A percentile compares a stretch with the other conserved stretches of the same genome.
Evolutionary conservation across 1,140 invertebrate species (phyloP).

Genomic region (Aplysia californica): DNA sequence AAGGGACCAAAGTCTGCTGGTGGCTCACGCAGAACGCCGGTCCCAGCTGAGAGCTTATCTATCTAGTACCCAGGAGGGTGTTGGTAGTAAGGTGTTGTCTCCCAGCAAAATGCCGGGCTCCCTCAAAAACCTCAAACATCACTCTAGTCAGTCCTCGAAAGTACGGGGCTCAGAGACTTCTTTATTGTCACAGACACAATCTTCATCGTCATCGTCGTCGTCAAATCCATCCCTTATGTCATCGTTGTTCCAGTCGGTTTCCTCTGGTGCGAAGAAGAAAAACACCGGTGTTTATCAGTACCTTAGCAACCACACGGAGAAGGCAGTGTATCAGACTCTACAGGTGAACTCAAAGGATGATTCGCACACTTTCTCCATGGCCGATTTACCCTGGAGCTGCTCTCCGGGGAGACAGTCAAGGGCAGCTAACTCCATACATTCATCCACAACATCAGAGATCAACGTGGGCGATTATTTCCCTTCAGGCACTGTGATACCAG

Average conservation of each 20-base stretch:
- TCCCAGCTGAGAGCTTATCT: not conserved
- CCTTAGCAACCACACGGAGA: not conserved
- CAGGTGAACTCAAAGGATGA: no score
- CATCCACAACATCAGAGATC: conserved; percentile 2
- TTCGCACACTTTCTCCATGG: no score
- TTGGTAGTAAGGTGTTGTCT: no score
- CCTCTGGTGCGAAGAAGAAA: not conserved
- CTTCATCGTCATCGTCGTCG: not conserved
- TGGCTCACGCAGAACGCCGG: not conserved
- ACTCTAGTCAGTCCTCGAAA: not conserved
- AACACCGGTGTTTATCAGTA: conserved; percentile 7
- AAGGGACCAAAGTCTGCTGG: not conserved
- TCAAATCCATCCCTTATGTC: no score
- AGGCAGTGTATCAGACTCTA: conserved; percentile 2
- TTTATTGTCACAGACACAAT: not conserved
- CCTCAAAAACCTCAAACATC: no score
- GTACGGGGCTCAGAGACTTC: not conserved
- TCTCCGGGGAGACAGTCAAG: no score
- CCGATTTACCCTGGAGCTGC: no score
- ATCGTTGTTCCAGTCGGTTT: no score
- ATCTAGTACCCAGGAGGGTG: no score
- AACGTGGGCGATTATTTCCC: conserved; percentile 20
- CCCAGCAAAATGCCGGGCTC: not conserved
- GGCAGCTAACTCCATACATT: not conserved
- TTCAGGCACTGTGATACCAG: conserved; percentile 8